Conservation (phyloP, 1,140 invertebrate genomes). For the Drosophila nasuta region DNA sequence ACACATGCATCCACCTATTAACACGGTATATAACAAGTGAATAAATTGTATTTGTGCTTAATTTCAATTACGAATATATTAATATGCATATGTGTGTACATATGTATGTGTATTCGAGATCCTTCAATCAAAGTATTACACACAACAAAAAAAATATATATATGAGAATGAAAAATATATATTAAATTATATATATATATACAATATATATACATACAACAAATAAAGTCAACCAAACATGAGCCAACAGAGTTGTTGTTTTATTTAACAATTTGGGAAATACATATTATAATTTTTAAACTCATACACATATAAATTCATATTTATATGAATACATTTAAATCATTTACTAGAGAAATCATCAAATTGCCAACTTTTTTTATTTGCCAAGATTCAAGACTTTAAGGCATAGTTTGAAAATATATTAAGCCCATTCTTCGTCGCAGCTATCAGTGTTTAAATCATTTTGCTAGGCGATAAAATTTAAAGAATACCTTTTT, state of each 20-base stretch:
- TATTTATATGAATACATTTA: no score
- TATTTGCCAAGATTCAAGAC: no score
- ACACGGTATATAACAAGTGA: slow-evolving; percentile 24
- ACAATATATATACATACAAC: slow-evolving; percentile 43
- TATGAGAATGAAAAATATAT: slow-evolving; percentile 31
- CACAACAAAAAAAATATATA: slow-evolving; percentile 8
- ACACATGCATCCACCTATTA: slow-evolving; percentile 24
- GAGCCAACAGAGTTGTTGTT: slow-evolving; percentile 38
- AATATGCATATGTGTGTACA: slow-evolving; percentile 40
- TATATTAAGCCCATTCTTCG: no score
- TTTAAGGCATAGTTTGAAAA: no score
- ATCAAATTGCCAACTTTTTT: no score
- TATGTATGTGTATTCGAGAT: slow-evolving; percentile 68
- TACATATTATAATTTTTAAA: no score
- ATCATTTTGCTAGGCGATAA: neutral
- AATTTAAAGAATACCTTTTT: neutral
- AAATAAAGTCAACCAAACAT: slow-evolving; percentile 79
- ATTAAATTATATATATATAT: slow-evolving; percentile 47
- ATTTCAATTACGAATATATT: slow-evolving; percentile 54
- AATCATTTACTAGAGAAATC: no score
- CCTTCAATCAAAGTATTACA: slow-evolving; percentile 83
- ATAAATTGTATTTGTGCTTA: slow-evolving; percentile 60
- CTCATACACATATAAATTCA: no score
- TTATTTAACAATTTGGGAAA: slow-evolving; percentile 11
- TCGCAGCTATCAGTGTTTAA: no score